phyloP scores from a whole-genome alignment of 2,888 invertebrate genomes.

The Gasteruption jaculator region DNA sequence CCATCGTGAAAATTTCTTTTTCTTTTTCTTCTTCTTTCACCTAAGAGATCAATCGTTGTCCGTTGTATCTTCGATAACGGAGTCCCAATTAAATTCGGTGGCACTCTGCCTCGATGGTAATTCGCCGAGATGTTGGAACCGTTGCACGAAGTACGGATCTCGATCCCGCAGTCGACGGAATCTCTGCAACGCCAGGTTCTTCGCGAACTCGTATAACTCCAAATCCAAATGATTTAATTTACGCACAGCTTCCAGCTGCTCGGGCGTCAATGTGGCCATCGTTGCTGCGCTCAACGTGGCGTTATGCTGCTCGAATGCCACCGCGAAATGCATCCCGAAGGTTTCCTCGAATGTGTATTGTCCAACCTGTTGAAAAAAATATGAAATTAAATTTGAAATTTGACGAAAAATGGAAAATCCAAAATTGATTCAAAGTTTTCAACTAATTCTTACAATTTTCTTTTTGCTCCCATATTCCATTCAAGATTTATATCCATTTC shows the following conservation, averaged over 20 bases:
- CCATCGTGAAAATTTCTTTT: slow-evolving; percentile 7
- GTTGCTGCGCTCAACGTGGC: slow-evolving; percentile 82
- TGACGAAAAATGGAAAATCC: no score
- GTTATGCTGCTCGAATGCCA: slow-evolving; percentile 90
- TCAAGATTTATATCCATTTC: no score
- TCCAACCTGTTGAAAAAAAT: slow-evolving; percentile 58
- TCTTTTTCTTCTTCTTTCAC: no score
- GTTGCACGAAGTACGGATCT: slow-evolving; percentile 76
- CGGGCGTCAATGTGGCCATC: slow-evolving; percentile 69
- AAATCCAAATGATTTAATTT: slow-evolving; percentile 84
- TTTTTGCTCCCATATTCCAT: no score
- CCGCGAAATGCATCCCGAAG: slow-evolving; percentile 84
- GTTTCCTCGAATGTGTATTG: slow-evolving; percentile 94
- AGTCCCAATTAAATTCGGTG: slow-evolving; percentile 87
- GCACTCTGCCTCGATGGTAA: slow-evolving; percentile 69
- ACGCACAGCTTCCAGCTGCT: slow-evolving; percentile 72
- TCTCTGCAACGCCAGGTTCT: slow-evolving; percentile 79
- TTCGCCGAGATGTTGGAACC: slow-evolving; percentile 81
- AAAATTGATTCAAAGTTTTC: no score
- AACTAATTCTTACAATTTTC: no score
- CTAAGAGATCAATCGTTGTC: slow-evolving; percentile 41
- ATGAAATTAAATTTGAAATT: no score
- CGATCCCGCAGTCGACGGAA: slow-evolving; percentile 76
- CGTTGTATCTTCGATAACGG: slow-evolving; percentile 68
- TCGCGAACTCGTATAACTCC: slow-evolving; percentile 90